Evolutionary conservation across 2,888 invertebrate species (phyloP).

Genomic region (Neuroscelio doddi): DNA sequence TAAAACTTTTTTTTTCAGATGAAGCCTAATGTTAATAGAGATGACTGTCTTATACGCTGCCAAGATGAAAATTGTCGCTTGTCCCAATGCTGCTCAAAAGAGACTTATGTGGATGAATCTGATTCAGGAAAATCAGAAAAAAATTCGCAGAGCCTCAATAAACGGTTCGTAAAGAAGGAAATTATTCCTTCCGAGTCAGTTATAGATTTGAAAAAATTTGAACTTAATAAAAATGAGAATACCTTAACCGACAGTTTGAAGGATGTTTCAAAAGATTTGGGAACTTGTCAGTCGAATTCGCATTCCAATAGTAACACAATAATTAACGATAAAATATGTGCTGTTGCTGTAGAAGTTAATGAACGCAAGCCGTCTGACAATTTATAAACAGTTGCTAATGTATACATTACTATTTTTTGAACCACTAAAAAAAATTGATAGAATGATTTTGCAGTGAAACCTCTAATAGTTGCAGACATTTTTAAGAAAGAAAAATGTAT

Average conservation of each 20-base stretch:
- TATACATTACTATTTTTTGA: too few relatives aligned
- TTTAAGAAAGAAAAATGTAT: too few relatives aligned
- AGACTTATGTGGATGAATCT: conserved; percentile 38
- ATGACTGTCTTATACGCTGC: conserved; percentile 65
- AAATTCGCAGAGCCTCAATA: conserved; percentile 39
- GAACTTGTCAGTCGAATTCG: neutral
- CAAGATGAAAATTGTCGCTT: conserved; percentile 62
- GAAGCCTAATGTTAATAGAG: conserved; percentile 52
- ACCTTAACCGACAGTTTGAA: neutral
- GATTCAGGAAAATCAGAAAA: conserved; percentile 26
- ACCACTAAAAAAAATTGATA: too few relatives aligned
- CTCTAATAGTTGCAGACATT: too few relatives aligned
- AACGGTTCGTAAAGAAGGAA: conserved; percentile 55
- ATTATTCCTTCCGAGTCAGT: conserved; percentile 45
- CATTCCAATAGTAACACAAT: conserved; percentile 1
- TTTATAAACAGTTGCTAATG: neutral
- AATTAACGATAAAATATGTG: conserved; percentile 14
- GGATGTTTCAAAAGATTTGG: neutral
- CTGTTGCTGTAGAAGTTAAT: conserved; percentile 28
- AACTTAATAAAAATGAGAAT: conserved; percentile 41
- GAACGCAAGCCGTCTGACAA: conserved; percentile 13
- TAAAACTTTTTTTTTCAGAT: conserved; percentile 49
- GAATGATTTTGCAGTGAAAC: too few relatives aligned
- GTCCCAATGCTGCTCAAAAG: conserved; percentile 64
- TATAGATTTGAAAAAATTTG: conserved; percentile 51